Conservation (phyloP, 1,140 invertebrate species). For the Diorhabda elongata region DNA sequence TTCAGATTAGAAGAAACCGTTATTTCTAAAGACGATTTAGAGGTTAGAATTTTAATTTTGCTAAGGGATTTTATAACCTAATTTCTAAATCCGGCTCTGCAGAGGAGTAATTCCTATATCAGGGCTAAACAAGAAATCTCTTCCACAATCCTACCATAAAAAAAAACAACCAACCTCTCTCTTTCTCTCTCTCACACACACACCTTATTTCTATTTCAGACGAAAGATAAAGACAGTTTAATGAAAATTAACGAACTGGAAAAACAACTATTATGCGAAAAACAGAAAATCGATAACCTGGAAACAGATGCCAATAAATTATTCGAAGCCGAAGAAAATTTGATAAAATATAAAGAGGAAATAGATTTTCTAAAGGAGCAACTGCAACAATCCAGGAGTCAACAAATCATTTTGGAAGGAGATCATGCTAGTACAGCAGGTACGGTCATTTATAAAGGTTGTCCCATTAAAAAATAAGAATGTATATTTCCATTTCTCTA, state of each 20-base stretch:
- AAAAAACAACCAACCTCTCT: too few relatives aligned
- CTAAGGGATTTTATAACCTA: too few relatives aligned
- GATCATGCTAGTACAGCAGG: slow-evolving; percentile 25
- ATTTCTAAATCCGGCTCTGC: too few relatives aligned
- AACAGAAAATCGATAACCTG: slow-evolving; percentile 48
- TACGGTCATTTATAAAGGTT: not conserved
- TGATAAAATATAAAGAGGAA: slow-evolving; percentile 48
- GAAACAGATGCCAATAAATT: slow-evolving; percentile 53
- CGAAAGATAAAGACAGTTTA: slow-evolving; percentile 50
- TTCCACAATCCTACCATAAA: too few relatives aligned
- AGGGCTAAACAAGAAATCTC: too few relatives aligned
- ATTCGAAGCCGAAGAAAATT: slow-evolving; percentile 55
- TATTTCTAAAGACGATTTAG: slow-evolving; percentile 71
- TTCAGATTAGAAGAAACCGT: slow-evolving; percentile 89
- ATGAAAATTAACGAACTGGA: slow-evolving; percentile 55
- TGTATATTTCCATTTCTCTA: too few relatives aligned
- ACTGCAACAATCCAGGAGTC: slow-evolving; percentile 26
- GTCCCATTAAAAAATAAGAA: too few relatives aligned
- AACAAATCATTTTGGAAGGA: slow-evolving; percentile 21
- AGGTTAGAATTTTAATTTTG: slow-evolving; percentile 55
- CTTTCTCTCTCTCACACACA: not conserved
- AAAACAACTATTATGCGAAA: slow-evolving; percentile 49
- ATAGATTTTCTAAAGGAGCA: slow-evolving; percentile 35
- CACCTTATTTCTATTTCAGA: slow-evolving; percentile 35
- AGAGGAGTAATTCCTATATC: too few relatives aligned